Conservation (phyloP, 2,888 invertebrate genomes). For the Caenorhabditis sp. region DNA sequence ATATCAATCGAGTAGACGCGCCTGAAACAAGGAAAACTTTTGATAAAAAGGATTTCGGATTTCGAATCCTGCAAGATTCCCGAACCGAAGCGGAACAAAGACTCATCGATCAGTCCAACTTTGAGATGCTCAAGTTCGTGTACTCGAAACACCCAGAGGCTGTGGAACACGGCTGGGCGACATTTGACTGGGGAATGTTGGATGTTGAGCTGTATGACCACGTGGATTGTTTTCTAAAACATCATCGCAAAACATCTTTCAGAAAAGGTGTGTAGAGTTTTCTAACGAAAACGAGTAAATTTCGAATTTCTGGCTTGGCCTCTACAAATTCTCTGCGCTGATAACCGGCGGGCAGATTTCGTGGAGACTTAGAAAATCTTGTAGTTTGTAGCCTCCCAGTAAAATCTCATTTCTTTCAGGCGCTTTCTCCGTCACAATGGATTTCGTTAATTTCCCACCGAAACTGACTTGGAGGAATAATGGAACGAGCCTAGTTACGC, state of each 20-base stretch:
- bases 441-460: conserved; percentile 36
- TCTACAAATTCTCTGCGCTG: not conserved
- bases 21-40: not conserved
- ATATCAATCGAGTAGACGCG: not conserved
- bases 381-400: too few species aligned
- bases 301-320: too few species aligned
- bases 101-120: conserved; percentile 14
- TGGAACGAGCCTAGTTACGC: not conserved
- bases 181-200: not conserved
- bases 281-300: not conserved
- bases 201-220: not conserved
- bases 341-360: too few species aligned
- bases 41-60: conserved; percentile 2
- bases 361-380: too few species aligned
- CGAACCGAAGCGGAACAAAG: not conserved
- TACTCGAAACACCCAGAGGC: not conserved
- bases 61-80: not conserved
- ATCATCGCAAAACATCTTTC: not conserved
- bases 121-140: conserved; percentile 34
- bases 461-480: conserved; percentile 3
- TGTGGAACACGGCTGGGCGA: not conserved
- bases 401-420: not conserved
- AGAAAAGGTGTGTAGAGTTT: conserved; percentile 1
- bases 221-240: not conserved
- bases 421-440: conserved; percentile 16